These are phyloP conservation scores for Callocephalon fimbriatum DNA, from an alignment of 2,113 vertebrate species.

Conservation along the genomic window DNA sequence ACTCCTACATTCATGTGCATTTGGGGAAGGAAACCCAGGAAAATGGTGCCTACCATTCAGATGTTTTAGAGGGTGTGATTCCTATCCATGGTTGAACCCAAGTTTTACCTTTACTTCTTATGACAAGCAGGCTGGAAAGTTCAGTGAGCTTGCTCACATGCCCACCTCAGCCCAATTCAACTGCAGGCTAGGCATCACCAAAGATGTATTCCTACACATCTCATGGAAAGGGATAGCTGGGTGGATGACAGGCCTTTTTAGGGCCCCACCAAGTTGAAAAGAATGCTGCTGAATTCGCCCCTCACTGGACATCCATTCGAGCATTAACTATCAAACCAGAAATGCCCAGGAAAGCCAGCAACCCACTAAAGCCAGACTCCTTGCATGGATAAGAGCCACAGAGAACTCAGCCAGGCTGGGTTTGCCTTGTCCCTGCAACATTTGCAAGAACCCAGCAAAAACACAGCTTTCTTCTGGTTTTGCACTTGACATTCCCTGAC, in stretches of 20 bases:
- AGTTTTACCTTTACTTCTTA: not conserved
- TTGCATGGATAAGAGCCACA: not conserved
- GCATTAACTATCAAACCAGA: not conserved
- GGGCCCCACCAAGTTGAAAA: not conserved
- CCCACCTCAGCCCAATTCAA: not conserved
- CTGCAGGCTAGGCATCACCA: not conserved
- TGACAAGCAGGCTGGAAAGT: not conserved
- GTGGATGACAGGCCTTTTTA: not conserved
- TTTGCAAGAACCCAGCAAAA: conserved; percentile 25
- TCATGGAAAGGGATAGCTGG: not conserved
- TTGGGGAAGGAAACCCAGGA: not conserved
- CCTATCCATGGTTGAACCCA: not conserved
- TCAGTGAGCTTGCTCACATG: not conserved
- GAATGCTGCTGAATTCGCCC: not conserved
- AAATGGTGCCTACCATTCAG: not conserved
- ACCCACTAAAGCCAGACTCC: not conserved
- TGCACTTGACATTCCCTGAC: conserved; percentile 84
- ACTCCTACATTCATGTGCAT: not conserved
- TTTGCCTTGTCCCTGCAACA: not conserved
- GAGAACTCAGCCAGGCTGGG: not conserved
- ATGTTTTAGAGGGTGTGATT: not conserved
- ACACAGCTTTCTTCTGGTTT: conserved; percentile 43
- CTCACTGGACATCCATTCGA: not conserved
- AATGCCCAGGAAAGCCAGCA: not conserved
- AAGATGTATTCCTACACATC: not conserved